Evolutionary conservation across 2,888 invertebrate species (phyloP).

Genomic region (Sminthurinus aureus): DNA sequence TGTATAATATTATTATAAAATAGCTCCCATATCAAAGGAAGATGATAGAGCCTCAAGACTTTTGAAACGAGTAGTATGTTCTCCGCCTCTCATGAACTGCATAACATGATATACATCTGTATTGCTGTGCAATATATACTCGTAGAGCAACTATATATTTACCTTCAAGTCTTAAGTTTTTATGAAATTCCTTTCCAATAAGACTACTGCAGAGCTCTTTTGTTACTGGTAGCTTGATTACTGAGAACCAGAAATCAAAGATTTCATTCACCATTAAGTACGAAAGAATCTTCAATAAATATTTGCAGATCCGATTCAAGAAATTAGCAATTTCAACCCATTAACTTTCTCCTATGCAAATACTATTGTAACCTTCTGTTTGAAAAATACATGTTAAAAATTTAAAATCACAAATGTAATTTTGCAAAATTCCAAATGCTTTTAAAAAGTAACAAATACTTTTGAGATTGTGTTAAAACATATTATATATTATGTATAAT

Average conservation of each 20-base stretch:
- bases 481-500: too few relatives aligned
- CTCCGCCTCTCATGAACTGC: background rate
- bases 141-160: background rate
- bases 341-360: too few relatives aligned
- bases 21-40: too few relatives aligned
- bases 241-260: background rate
- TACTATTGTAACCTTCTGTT: too few relatives aligned
- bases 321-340: too few relatives aligned
- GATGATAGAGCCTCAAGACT: background rate
- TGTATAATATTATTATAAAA: background rate
- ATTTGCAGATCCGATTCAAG: too few relatives aligned
- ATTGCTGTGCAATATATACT: background rate
- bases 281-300: background rate
- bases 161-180: background rate
- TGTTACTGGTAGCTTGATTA: background rate
- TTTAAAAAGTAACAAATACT: too few relatives aligned
- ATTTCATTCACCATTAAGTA: background rate
- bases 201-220: background rate
- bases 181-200: background rate
- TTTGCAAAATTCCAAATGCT: too few relatives aligned
- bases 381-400: too few relatives aligned
- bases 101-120: background rate
- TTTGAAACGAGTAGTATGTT: background rate
- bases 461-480: too few relatives aligned
- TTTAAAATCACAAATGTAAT: too few relatives aligned